These are phyloP conservation scores for Lymantria dispar DNA, from an alignment of 2,888 invertebrate genomes.

Conservation along the genomic window DNA sequence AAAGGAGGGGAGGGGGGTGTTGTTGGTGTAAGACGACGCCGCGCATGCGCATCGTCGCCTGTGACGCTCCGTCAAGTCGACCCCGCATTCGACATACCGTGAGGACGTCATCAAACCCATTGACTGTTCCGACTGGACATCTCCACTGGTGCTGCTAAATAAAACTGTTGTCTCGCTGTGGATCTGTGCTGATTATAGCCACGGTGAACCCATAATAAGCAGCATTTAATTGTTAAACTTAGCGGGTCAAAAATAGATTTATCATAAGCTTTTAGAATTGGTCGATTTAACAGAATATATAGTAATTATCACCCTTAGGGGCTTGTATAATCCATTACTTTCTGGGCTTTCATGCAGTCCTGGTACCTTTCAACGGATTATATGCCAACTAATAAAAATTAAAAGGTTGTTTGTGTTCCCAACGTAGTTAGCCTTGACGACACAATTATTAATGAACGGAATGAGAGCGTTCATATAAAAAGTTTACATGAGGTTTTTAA, in stretches of 20 bases:
- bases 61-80: too few species aligned
- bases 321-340: constrained; percentile 17
- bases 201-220: constrained; percentile 9
- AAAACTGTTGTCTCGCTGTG: constrained; percentile 25
- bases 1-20: too few species aligned
- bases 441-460: too few species aligned
- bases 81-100: too few species aligned
- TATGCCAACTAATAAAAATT: constrained; percentile 1
- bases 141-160: constrained; percentile 20
- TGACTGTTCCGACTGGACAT: constrained; percentile 29
- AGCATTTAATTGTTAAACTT: constrained; percentile 1
- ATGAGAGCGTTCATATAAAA: too few species aligned
- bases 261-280: constrained; percentile 19
- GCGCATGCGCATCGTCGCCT: too few species aligned
- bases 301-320: constrained; percentile 22
- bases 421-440: too few species aligned
- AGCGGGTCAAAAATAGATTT: constrained; percentile 19
- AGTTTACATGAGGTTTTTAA: too few species aligned
- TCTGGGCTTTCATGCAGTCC: constrained; percentile 15
- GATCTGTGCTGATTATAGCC: constrained; percentile 31
- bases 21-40: too few species aligned
- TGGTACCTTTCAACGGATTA: constrained; percentile 13
- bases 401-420: too few species aligned
- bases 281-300: constrained; percentile 16
- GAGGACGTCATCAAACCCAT: constrained; percentile 15